These are phyloP conservation scores for Drosophila virilis DNA, from an alignment of 1,140 invertebrate species.

Conservation along the genomic window DNA sequence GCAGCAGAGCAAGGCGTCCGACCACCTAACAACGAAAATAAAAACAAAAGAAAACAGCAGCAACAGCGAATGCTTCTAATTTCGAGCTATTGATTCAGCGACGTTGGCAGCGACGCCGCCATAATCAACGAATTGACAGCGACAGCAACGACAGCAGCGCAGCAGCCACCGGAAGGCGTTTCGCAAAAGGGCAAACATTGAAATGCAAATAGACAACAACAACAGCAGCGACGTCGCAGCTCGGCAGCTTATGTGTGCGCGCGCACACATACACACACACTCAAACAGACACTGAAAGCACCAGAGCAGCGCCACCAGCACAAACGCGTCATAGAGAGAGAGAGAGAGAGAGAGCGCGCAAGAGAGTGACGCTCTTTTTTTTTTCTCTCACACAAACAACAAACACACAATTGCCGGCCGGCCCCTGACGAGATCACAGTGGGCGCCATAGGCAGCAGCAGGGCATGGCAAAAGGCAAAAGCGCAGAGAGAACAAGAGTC, in stretches of 20 bases:
- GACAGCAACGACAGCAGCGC: conserved; percentile 22
- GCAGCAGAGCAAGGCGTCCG: conserved; percentile 31
- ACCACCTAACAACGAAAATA: conserved; percentile 46
- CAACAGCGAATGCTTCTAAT: conserved; percentile 51
- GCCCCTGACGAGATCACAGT: conserved; percentile 42
- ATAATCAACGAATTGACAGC: conserved; percentile 57
- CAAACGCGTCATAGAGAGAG: background rate
- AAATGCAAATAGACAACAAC: conserved; percentile 49
- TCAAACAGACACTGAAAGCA: background rate
- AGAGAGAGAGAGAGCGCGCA: conserved; percentile 7
- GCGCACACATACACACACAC: conserved; percentile 42
- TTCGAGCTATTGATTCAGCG: conserved; percentile 69
- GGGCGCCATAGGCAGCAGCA: background rate
- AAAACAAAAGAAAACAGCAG: conserved; percentile 2
- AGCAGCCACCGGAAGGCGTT: conserved; percentile 61
- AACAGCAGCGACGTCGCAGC: conserved; percentile 21
- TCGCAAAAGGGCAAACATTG: conserved; percentile 70
- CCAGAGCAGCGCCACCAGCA: no score
- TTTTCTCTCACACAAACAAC: conserved; percentile 10
- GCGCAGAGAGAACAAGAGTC: background rate
- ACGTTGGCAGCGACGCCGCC: conserved; percentile 19
- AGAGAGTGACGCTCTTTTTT: conserved; percentile 7
- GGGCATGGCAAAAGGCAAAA: background rate
- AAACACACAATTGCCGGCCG: conserved; percentile 69
- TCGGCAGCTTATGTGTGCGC: conserved; percentile 45